Conservation (phyloP, 2,113 vertebrate species). For the Semicossyphus pulcher region DNA sequence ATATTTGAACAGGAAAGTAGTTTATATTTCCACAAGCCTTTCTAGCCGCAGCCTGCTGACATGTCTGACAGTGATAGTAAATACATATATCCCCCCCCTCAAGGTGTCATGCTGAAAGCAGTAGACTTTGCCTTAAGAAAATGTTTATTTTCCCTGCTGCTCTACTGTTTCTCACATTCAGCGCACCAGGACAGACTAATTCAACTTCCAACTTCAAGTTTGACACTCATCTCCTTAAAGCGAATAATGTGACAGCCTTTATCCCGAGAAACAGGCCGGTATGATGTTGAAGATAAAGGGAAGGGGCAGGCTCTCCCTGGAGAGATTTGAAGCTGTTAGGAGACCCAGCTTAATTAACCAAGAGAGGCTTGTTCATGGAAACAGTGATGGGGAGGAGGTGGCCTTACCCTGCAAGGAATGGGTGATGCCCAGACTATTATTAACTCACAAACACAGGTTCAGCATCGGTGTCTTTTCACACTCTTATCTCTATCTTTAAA, state of each 20-base stretch:
- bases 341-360: constrained; percentile 85
- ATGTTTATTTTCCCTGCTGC: too few relatives aligned
- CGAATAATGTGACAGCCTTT: constrained; percentile 43
- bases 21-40: background rate
- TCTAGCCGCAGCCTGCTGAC: constrained; percentile 25
- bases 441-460: constrained; percentile 65
- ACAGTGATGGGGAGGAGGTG: constrained; percentile 68
- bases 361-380: constrained; percentile 83
- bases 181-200: background rate
- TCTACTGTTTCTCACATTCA: background rate
- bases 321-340: constrained; percentile 73
- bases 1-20: constrained; percentile 2
- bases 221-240: constrained; percentile 21
- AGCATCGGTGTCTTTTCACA: constrained; percentile 16
- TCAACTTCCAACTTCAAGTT: constrained; percentile 9
- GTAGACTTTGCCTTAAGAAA: constrained; percentile 27
- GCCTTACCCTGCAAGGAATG: constrained; percentile 55
- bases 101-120: constrained; percentile 28
- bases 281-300: constrained; percentile 54
- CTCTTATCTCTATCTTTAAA: constrained; percentile 24
- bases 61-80: constrained; percentile 26
- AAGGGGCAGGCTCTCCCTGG: constrained; percentile 65
- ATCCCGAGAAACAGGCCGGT: constrained; percentile 56
- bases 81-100: background rate
- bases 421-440: constrained; percentile 62